phyloP scores from a whole-genome alignment of 2,888 invertebrate species.

The Itoplectis maculator region DNA sequence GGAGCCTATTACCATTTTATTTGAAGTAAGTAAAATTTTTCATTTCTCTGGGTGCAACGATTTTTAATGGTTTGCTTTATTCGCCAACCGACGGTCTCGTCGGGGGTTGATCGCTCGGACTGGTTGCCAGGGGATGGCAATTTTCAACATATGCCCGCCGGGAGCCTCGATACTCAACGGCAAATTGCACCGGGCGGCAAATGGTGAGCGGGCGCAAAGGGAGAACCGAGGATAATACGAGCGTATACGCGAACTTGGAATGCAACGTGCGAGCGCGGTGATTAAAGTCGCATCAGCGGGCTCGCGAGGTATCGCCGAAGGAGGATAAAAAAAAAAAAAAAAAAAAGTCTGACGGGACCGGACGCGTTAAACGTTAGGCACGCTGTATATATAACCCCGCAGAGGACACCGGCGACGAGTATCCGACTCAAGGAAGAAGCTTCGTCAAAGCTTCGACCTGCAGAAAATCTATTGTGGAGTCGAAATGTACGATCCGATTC shows the following conservation, averaged over 20 bases:
- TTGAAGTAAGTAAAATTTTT: too few species aligned
- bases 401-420: conserved; percentile 1
- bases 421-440: conserved; percentile 15
- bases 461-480: neutral
- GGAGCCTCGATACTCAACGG: conserved; percentile 22
- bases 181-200: conserved; percentile 44
- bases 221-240: conserved; percentile 17
- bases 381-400: conserved; percentile 17
- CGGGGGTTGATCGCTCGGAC: neutral
- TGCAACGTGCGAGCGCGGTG: conserved; percentile 31
- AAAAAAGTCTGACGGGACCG: neutral
- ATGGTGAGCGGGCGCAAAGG: conserved; percentile 11
- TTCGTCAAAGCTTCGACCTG: neutral
- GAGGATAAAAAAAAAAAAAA: neutral
- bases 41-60: too few species aligned
- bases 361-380: conserved; percentile 45
- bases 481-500: too few species aligned
- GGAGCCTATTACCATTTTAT: too few species aligned
- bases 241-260: neutral
- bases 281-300: conserved; percentile 70
- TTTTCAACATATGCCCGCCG: conserved; percentile 24
- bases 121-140: conserved; percentile 1
- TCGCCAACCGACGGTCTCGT: too few species aligned
- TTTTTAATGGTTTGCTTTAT: too few species aligned
- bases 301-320: conserved; percentile 26